These are phyloP conservation scores for Sisyra nigra DNA, from an alignment of 2,888 invertebrate genomes.

Conservation along the genomic window DNA sequence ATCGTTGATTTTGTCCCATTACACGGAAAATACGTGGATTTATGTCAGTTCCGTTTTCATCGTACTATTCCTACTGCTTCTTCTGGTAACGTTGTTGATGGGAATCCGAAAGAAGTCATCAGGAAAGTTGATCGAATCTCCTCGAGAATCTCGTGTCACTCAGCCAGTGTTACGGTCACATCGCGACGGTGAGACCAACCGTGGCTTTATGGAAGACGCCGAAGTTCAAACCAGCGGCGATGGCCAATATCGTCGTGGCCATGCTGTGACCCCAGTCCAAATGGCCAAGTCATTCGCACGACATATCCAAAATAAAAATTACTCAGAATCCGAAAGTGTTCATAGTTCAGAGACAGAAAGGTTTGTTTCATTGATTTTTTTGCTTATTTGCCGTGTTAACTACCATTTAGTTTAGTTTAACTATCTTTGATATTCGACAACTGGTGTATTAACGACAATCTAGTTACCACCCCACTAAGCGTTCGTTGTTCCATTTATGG, in stretches of 20 bases:
- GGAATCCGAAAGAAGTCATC: slow-evolving; percentile 21
- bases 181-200: too few relatives aligned
- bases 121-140: slow-evolving; percentile 3
- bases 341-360: too few relatives aligned
- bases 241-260: not conserved
- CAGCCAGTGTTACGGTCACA: not conserved
- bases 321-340: too few relatives aligned
- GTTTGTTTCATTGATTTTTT: too few relatives aligned
- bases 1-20: slow-evolving; percentile 37
- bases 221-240: slow-evolving; percentile 6
- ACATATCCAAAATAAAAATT: not conserved
- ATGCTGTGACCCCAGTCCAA: not conserved
- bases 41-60: slow-evolving; percentile 44
- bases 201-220: slow-evolving; percentile 5
- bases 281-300: slow-evolving; percentile 1
- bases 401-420: not conserved
- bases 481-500: not conserved
- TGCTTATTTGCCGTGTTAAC: too few relatives aligned
- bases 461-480: too few relatives aligned
- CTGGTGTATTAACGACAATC: too few relatives aligned
- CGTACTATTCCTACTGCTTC: slow-evolving; percentile 38
- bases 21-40: slow-evolving; percentile 39
- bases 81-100: slow-evolving; percentile 33
- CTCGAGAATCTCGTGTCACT: not conserved
- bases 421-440: too few relatives aligned